Evolutionary conservation across 2,797 vertebrate species (phyloP).

Genomic region (Sylvilagus floridanus): DNA sequence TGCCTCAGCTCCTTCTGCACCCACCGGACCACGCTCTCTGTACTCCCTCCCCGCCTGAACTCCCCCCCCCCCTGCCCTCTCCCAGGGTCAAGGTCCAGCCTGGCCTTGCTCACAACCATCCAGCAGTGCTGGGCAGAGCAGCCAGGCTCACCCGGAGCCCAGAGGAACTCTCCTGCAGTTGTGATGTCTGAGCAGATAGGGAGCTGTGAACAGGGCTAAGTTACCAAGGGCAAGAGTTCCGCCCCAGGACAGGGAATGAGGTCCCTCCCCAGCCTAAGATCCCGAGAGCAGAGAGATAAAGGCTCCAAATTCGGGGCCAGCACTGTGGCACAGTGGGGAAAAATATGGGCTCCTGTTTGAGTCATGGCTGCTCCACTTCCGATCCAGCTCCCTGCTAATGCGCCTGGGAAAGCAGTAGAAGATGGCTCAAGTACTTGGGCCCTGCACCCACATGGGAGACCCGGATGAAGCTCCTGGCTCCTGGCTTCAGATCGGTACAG

Average conservation of each 20-base stretch:
- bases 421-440: too few relatives aligned
- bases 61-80: neutral
- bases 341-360: too few relatives aligned
- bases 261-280: neutral
- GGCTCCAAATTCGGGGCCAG: neutral
- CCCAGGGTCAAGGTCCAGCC: neutral
- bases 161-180: constrained; percentile 40
- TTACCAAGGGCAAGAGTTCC: neutral
- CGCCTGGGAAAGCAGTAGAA: too few relatives aligned
- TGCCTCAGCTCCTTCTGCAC: neutral
- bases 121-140: neutral
- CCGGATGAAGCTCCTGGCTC: too few relatives aligned
- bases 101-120: neutral
- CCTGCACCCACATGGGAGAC: too few relatives aligned
- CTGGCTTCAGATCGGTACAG: too few relatives aligned
- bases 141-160: neutral
- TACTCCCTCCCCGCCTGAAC: neutral
- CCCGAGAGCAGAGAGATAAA: neutral
- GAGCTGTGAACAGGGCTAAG: neutral
- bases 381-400: too few relatives aligned
- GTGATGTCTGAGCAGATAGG: neutral
- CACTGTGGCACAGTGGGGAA: too few relatives aligned
- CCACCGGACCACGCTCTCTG: neutral
- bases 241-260: neutral
- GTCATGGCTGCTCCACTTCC: too few relatives aligned